Evolutionary conservation across 2,888 invertebrate species (phyloP).

Genomic region (Pogonocherus hispidulus): DNA sequence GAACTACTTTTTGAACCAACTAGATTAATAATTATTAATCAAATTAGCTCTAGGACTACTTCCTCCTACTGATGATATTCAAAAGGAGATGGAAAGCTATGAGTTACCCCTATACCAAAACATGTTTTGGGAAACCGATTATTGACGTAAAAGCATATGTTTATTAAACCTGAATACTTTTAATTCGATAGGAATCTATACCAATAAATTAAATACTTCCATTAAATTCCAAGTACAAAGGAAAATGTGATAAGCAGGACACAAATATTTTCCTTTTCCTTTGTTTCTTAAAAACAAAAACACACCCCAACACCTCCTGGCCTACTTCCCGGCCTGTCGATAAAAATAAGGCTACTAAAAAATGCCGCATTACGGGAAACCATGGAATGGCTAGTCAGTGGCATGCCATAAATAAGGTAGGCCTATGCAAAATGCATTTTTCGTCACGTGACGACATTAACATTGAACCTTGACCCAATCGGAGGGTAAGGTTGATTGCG

Average conservation of each 20-base stretch:
- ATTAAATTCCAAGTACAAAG: too few relatives aligned
- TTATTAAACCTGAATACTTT: too few relatives aligned
- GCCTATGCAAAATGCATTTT: slow-evolving; percentile 61
- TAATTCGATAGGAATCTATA: too few relatives aligned
- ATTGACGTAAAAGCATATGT: too few relatives aligned
- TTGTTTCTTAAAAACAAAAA: neutral
- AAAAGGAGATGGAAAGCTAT: too few relatives aligned
- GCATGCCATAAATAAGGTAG: slow-evolving; percentile 42
- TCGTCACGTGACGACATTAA: slow-evolving; percentile 61
- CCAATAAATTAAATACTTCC: too few relatives aligned
- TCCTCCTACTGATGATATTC: too few relatives aligned
- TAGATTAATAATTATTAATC: too few relatives aligned
- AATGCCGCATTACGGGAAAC: neutral
- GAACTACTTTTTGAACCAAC: too few relatives aligned
- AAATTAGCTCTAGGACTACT: too few relatives aligned
- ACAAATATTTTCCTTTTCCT: neutral
- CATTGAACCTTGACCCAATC: slow-evolving; percentile 66
- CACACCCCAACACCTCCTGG: neutral
- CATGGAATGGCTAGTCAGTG: neutral
- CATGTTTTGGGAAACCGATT: too few relatives aligned
- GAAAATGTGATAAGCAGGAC: neutral
- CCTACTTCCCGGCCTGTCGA: neutral
- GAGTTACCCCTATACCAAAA: too few relatives aligned
- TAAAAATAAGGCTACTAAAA: slow-evolving; percentile 16
- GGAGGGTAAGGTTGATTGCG: slow-evolving; percentile 65